phyloP scores from a whole-genome alignment of 2,888 invertebrate species.

The Corythucha ciliata region DNA sequence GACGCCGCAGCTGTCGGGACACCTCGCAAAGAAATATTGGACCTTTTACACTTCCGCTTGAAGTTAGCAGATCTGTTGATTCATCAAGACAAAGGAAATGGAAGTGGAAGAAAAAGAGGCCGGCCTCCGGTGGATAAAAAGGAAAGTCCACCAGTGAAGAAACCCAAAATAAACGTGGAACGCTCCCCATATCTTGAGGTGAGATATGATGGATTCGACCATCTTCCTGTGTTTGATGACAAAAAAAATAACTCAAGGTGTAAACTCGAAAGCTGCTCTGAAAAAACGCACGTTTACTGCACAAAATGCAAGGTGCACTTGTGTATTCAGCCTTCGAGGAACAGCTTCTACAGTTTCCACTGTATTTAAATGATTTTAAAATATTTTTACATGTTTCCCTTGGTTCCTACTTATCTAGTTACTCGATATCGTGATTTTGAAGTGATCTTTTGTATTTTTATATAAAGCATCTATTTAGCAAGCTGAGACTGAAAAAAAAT shows the following conservation, averaged over 20 bases:
- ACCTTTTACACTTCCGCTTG: conserved; percentile 1
- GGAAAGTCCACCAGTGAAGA: neutral
- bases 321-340: too few species aligned
- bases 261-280: conserved; percentile 21
- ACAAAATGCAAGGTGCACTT: neutral
- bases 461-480: too few species aligned
- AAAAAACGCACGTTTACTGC: neutral
- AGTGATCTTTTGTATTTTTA: too few species aligned
- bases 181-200: neutral
- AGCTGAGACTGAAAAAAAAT: too few species aligned
- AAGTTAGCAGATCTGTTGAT: neutral
- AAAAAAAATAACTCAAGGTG: conserved; percentile 1
- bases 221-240: neutral
- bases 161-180: neutral
- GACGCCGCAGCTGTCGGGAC: neutral
- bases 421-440: too few species aligned
- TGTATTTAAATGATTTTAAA: too few species aligned
- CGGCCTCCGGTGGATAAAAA: neutral
- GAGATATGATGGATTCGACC: neutral
- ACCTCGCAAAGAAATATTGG: conserved; percentile 1
- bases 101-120: neutral
- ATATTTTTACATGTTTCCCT: too few species aligned
- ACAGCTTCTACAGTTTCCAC: too few species aligned
- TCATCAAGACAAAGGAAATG: too few species aligned
- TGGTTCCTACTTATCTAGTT: too few species aligned